phyloP scores from a whole-genome alignment of 2,797 vertebrate genomes.

The Lepidocolaptes lacrymiger region DNA sequence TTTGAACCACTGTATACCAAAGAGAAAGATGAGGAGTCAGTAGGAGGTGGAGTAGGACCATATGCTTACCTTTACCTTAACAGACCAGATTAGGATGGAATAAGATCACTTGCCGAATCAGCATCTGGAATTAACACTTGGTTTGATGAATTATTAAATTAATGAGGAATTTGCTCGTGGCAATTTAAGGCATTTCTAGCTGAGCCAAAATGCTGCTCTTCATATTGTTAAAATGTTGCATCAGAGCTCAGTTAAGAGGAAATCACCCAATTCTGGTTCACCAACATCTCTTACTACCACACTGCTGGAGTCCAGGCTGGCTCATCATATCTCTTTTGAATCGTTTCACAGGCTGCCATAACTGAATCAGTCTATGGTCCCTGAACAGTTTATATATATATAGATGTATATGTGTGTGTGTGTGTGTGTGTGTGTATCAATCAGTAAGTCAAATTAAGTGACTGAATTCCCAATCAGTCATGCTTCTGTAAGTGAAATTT shows the following conservation, averaged over 20 bases:
- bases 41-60: background rate
- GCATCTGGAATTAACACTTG: background rate
- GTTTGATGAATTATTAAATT: background rate
- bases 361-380: background rate
- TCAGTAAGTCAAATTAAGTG: background rate
- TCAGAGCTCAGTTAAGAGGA: background rate
- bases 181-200: background rate
- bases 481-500: background rate
- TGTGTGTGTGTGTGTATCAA: background rate
- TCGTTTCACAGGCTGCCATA: background rate
- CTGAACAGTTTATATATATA: background rate
- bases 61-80: background rate
- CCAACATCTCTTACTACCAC: background rate
- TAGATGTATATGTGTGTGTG: background rate
- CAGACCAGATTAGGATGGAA: background rate
- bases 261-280: background rate
- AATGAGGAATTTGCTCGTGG: background rate
- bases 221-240: background rate
- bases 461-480: background rate
- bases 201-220: background rate
- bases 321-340: background rate
- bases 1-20: background rate
- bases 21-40: background rate
- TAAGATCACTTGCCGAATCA: background rate
- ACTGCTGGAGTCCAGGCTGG: background rate